Evolutionary conservation across 2,797 vertebrate species (phyloP), one percentile per base, ranked within the genome.

Genomic region (Sebastes nivosus): DNA sequence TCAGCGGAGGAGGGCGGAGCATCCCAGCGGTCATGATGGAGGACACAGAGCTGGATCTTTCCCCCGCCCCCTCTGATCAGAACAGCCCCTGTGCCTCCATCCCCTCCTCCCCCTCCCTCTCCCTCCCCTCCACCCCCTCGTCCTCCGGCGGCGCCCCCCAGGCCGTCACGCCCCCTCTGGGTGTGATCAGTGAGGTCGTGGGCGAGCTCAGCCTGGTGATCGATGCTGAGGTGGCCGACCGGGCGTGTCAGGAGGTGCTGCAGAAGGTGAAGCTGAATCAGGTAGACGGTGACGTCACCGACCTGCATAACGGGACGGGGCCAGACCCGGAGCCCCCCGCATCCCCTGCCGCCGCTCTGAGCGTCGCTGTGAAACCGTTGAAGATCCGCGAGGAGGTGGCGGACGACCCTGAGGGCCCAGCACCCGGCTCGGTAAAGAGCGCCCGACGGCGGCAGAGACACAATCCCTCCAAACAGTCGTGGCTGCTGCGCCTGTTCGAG

Each of bases 401-500:
- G 0, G 94, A 60, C 0, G 72, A 95, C 27, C 67, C 69, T 0
- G 27, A 79, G 4, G 22, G 34, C 80, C 58, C 73, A 12, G 81
- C 88, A 5, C 81, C 88, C 0, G 72, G 86, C 82, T 92, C 97
- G 0, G 95, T 93, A 68, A 95, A 95, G 87, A 96, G 94, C 0
- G 95, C 95, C 0, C 95, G 97, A 2, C 93, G 94, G 9, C 93
- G 97, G 6, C 97, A 97, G 90, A 94, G 96, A 79, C 96, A 97
- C 83, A 97, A 98, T 87, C 97, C 97, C 0, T 97, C 97, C 32
- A 98, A 98, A 84, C 98, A 99, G 87, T 99, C 98, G 0, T 99
- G 98, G 98, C 96, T 99, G 3, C 95, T 99, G 4, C 97, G 98
- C 8, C 95, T 99, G 11, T 99, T 99, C 1, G 98, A 99, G 80